Evolutionary conservation across 2,113 vertebrate genomes (phyloP).

Genomic region (Marmota monax): DNA sequence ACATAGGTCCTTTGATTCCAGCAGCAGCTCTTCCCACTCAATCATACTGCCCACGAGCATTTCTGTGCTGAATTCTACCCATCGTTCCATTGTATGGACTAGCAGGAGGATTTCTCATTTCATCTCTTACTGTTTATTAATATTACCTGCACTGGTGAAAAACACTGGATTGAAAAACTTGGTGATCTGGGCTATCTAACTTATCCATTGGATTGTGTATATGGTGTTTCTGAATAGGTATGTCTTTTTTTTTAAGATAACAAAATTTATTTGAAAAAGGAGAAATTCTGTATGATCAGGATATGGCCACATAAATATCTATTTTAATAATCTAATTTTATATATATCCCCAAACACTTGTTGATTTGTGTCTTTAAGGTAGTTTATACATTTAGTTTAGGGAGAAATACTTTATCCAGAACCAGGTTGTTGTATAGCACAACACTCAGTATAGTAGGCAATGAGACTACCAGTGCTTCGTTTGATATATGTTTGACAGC

Average conservation of each 20-base stretch:
- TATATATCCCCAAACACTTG: not conserved
- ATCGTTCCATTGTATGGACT: not conserved
- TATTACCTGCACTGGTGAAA: not conserved
- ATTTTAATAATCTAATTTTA: not conserved
- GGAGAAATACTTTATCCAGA: not conserved
- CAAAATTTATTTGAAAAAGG: not conserved
- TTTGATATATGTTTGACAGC: not conserved
- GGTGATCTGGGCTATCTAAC: not conserved
- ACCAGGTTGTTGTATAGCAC: not conserved
- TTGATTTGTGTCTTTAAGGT: constrained; percentile 11
- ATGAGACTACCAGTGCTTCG: not conserved
- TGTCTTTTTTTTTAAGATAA: not conserved
- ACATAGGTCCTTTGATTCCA: not conserved
- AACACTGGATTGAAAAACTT: not conserved
- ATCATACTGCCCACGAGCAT: not conserved
- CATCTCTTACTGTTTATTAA: not conserved
- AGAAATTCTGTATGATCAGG: not conserved
- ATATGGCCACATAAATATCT: not conserved
- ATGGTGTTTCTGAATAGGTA: not conserved
- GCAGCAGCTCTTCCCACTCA: not conserved
- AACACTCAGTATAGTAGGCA: not conserved
- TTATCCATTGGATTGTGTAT: not conserved
- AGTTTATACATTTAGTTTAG: not conserved
- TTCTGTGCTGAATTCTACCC: not conserved
- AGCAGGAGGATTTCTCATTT: not conserved